Conservation (phyloP, 2,797 vertebrate genomes). For the Meriones psammophilus region DNA sequence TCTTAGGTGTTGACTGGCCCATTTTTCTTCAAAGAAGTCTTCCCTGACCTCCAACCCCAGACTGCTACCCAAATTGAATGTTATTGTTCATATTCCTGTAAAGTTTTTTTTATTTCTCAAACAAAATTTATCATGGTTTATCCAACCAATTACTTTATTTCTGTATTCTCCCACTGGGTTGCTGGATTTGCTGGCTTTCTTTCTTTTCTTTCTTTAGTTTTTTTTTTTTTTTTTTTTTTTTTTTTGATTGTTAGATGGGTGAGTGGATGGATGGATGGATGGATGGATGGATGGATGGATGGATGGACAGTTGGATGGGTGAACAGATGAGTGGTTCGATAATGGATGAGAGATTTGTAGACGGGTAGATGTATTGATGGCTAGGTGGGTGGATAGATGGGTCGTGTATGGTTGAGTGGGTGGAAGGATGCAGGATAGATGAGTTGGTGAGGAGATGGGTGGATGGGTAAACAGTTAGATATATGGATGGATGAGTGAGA, state of each 20-base stretch:
- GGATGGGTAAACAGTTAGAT: not conserved
- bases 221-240: not conserved
- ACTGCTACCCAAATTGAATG: not conserved
- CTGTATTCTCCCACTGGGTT: not conserved
- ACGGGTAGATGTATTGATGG: fast-evolving
- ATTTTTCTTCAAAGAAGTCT: slow-evolving; percentile 17
- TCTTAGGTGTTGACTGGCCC: not conserved
- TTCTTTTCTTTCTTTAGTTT: not conserved
- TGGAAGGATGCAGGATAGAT: not conserved
- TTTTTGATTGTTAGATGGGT: not conserved
- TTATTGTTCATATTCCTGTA: not conserved
- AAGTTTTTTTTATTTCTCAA: not conserved
- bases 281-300: not conserved
- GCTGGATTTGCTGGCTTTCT: not conserved
- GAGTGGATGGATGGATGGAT: too few relatives aligned
- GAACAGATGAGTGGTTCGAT: not conserved
- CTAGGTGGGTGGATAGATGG: fast-evolving
- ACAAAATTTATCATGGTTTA: not conserved
- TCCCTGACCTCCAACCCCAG: not conserved
- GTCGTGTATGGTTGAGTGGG: not conserved
- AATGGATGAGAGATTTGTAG: not conserved
- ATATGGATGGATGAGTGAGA: not conserved
- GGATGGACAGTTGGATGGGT: not conserved
- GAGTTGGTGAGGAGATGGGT: not conserved
- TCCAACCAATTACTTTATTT: slow-evolving; percentile 2